phyloP scores from a whole-genome alignment of 2,797 vertebrate species.

The Notoglanidium macrostoma region DNA sequence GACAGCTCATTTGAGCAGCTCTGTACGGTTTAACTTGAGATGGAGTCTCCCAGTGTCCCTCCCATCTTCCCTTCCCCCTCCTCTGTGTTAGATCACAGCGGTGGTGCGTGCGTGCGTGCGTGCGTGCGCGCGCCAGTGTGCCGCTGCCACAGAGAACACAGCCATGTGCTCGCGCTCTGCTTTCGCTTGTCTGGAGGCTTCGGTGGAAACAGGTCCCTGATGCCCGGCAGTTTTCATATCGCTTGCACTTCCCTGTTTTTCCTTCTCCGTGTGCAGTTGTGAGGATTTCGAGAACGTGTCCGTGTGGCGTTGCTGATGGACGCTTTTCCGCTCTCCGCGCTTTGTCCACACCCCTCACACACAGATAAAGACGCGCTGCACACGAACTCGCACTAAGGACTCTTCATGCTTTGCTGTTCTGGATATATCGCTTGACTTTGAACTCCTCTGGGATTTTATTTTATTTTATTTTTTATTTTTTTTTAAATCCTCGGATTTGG shows the following conservation, averaged over 20 bases:
- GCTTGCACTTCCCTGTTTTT: background rate
- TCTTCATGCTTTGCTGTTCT: background rate
- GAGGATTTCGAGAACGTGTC: slow-evolving; percentile 29
- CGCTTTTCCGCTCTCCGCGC: slow-evolving; percentile 50
- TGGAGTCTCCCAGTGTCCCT: slow-evolving; percentile 49
- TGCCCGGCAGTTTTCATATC: background rate
- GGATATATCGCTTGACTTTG: background rate
- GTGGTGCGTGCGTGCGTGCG: background rate
- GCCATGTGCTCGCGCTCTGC: slow-evolving; percentile 19
- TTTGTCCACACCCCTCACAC: slow-evolving; percentile 62
- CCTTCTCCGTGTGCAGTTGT: background rate
- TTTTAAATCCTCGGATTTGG: slow-evolving; percentile 36
- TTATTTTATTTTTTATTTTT: background rate
- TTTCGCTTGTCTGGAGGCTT: too few species aligned
- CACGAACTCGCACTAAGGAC: slow-evolving; percentile 48
- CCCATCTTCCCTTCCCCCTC: slow-evolving; percentile 49
- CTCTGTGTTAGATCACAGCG: background rate
- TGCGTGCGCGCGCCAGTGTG: background rate
- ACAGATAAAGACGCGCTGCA: slow-evolving; percentile 43
- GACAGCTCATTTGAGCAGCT: background rate
- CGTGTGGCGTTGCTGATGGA: slow-evolving; percentile 39
- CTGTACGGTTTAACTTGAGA: slow-evolving; percentile 43
- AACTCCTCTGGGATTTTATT: background rate
- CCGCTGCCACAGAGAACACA: background rate
- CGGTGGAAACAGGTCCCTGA: background rate